Evolutionary conservation across 1,140 invertebrate species (phyloP), one percentile per base, ranked within the genome.

Genomic region (Drosophila arawakana): DNA sequence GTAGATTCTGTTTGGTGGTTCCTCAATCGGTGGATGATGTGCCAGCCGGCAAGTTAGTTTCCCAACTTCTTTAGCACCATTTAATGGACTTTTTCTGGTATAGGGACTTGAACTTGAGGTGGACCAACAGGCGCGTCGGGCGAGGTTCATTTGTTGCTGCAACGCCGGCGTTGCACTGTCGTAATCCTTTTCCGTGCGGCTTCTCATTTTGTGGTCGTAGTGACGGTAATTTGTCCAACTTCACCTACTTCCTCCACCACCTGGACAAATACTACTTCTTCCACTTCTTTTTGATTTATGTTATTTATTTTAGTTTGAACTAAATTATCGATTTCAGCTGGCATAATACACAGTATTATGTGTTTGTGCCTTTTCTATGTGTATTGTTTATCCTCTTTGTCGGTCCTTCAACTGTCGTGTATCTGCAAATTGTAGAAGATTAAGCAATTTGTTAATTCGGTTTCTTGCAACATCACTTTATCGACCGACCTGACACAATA

Each of bases 401-500:
- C 54, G 9, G 35, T n/a, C 34, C n/a, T 49, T 67, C 57, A 44
- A 43, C 34, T 57, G 13, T 54, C 15, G 54, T 44, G 43, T 60
- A 54, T 59, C 73, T 75, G 74, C 30, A 76, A 76, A 47, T 39
- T 61, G 18, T 61, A 67, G 30, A 67, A 58, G 15, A 50, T 73
- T 61, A 21, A 69, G 69, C 10, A 69, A 69, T 61, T 55, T 25
- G 11, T 60, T 52, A 60, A 65, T 49, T 7, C 50, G 9, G 30
- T 61, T 63, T 34, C 49, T 46, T 50, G 25, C 10, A 52, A 39
- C 13, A 34, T 35, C 58, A 11, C 9, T 34, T 46, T 25, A 59
- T 75, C 85, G 85, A 91, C 90, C 86, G 85, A 91, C 90, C 90
- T 91, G 85, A 73, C 78, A 30, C 85, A 91, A 91, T 90, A 91